Percentiles rank a stretch among this genome's conserved stretches.
Conservation (phyloP, 2,888 invertebrate genomes). For the Cabera pusaria region DNA sequence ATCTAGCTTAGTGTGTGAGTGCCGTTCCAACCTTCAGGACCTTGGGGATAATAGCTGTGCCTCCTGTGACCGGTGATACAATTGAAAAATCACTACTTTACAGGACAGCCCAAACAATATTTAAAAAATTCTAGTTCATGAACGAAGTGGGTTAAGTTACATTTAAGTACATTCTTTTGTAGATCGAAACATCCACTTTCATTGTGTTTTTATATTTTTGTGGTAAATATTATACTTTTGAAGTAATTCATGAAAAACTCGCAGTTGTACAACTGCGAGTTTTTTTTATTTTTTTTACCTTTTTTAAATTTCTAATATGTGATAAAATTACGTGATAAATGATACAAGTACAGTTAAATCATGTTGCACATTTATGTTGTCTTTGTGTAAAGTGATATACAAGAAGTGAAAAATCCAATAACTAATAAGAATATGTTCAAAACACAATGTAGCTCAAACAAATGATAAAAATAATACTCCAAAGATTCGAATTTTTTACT, state of each 20-base stretch:
- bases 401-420: slow-evolving; percentile 11
- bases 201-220: not conserved
- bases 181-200: not conserved
- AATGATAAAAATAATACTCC: slow-evolving; percentile 11
- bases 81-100: not conserved
- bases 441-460: slow-evolving; percentile 15
- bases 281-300: no score
- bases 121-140: slow-evolving; percentile 1
- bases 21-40: no score
- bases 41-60: no score
- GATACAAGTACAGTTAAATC: slow-evolving; percentile 19
- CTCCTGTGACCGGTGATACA: not conserved
- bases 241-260: slow-evolving; percentile 6
- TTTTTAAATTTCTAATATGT: slow-evolving; percentile 9
- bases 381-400: slow-evolving; percentile 20
- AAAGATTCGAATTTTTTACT: slow-evolving; percentile 9
- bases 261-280: no score
- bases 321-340: slow-evolving; percentile 16
- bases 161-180: slow-evolving; percentile 1
- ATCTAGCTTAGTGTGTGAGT: no score
- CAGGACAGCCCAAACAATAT: not conserved
- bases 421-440: slow-evolving; percentile 3
- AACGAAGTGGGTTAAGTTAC: not conserved
- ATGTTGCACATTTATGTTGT: slow-evolving; percentile 16
- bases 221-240: slow-evolving; percentile 1